Base-by-base conservation (phyloP, 1,140 invertebrate species). In the Tetramorium alpestre region DNA sequence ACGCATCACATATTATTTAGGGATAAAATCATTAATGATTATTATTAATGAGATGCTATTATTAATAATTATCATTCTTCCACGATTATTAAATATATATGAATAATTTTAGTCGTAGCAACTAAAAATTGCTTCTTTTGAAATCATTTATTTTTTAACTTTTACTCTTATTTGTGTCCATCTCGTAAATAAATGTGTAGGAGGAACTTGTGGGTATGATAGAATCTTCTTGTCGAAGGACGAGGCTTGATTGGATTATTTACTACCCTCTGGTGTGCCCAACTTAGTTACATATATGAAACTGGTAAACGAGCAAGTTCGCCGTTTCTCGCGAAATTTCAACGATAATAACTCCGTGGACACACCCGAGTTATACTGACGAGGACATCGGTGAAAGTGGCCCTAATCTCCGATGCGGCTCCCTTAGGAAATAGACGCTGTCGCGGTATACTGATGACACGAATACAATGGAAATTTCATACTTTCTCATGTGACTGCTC, bases 161-260 rank as follows among this genome's bases (percentile, higher is more conserved):
- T 75, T 62, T n/a, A 22, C n/a, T n/a, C 11, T 70, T 11, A 38
- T 22, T 11, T 82, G 65, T 33, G 22, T 33, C 13, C 49, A 73
- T 33, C n/a, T 60, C 54, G 64, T 41, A 84, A 86, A 90, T 60
- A 77, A 91, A 78, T 90, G 58, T 56, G 16, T 80, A 41, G 49
- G 82, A 73, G 38, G 22, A 81, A 62, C 62, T 60, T n/a, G 58
- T 22, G 25, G 41, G n/a, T 25, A 81, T 54, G 54, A 41, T n/a
- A 49, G 18, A 75, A 47, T 58, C 44, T 54, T 76, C 54, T 44
- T n/a, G 38, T 41, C 64, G 77, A 72, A 87, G 56, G 81, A 86
- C 54, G 69, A 44, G 54, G 60, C 25, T 85, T 92, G 91, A 92
- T 92, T 92, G 89, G 88, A 92, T 92, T 92, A 92, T 92, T 92